Evolutionary conservation across 2,888 invertebrate species (phyloP).

Genomic region (Oligia fasciuncula): DNA sequence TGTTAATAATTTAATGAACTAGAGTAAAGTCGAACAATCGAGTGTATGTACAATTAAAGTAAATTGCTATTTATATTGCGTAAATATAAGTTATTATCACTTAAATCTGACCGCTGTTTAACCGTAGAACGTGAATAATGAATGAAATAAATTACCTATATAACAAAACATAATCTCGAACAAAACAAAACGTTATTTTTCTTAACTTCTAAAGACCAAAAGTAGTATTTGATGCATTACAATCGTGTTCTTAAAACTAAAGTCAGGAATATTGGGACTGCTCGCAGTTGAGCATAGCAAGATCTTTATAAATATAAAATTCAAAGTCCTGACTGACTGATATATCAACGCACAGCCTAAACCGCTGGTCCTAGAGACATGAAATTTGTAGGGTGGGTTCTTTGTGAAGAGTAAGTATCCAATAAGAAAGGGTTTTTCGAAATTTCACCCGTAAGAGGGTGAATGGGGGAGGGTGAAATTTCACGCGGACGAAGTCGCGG

Average conservation of each 20-base stretch:
- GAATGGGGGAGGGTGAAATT: too few relatives aligned
- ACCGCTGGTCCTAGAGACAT: too few relatives aligned
- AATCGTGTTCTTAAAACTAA: neutral
- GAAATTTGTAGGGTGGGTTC: too few relatives aligned
- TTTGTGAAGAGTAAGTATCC: too few relatives aligned
- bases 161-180: neutral
- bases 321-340: too few relatives aligned
- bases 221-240: neutral
- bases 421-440: too few relatives aligned
- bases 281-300: neutral
- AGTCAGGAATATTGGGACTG: neutral
- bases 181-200: neutral
- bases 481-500: too few relatives aligned
- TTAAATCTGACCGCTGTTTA: conserved; percentile 19
- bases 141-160: neutral
- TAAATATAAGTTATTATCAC: conserved; percentile 44
- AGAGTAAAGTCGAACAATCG: conserved; percentile 39
- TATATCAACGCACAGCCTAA: too few relatives aligned
- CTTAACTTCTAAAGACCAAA: neutral
- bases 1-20: conserved; percentile 60
- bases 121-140: conserved; percentile 13
- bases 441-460: too few relatives aligned
- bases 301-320: neutral
- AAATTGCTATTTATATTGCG: conserved; percentile 61
- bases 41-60: conserved; percentile 65